Conservation (phyloP, 1,140 invertebrate species). For the Aphaenogaster rudis region DNA sequence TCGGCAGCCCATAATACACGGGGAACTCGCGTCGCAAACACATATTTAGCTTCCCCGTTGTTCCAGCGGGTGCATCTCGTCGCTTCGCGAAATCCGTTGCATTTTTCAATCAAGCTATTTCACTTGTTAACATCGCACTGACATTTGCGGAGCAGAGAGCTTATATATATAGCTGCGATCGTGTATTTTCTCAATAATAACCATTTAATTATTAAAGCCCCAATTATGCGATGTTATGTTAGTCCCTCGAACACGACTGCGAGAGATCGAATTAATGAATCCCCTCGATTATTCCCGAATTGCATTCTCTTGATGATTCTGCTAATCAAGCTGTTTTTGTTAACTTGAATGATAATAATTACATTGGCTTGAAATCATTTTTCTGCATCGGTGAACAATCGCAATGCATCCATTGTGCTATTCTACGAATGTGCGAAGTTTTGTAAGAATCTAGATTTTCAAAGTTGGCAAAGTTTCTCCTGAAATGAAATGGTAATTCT, state of each 20-base stretch:
- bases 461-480: neutral
- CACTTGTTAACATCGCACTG: neutral
- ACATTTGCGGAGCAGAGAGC: neutral
- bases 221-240: slow-evolving; percentile 10
- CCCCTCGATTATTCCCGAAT: neutral
- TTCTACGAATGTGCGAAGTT: neutral
- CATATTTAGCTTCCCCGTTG: slow-evolving; percentile 9
- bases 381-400: neutral
- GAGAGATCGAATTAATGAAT: neutral
- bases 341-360: neutral
- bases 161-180: neutral
- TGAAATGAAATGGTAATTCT: neutral
- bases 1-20: slow-evolving; percentile 10
- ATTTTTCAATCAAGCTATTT: slow-evolving; percentile 15
- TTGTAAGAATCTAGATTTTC: slow-evolving; percentile 8
- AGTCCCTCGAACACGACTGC: neutral
- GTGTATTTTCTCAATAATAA: neutral
- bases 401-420: neutral
- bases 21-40: slow-evolving; percentile 30
- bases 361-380: slow-evolving; percentile 4
- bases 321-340: slow-evolving; percentile 12
- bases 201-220: neutral
- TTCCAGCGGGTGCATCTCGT: neutral
- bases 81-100: neutral
- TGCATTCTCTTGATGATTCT: neutral